These are phyloP conservation scores for Cataglyphis rosenhaueri DNA, from an alignment of 2,888 invertebrate species.

Conservation along the genomic window DNA sequence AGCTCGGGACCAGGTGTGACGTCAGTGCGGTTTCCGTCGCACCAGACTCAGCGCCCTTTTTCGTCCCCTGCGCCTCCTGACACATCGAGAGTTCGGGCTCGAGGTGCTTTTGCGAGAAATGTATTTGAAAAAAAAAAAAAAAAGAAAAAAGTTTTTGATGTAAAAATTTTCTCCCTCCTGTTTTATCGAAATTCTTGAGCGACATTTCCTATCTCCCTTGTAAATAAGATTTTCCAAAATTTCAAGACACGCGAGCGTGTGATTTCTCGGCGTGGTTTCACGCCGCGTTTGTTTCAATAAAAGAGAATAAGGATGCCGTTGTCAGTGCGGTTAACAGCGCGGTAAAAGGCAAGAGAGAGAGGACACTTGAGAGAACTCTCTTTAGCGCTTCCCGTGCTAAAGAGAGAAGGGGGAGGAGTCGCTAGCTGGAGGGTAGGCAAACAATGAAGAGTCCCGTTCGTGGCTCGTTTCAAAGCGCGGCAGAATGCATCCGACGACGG, in stretches of 20 bases:
- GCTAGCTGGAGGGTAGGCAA: constrained; percentile 47
- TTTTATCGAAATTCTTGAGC: not conserved
- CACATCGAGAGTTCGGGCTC: not conserved
- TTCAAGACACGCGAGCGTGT: not conserved
- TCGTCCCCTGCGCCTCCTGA: not conserved
- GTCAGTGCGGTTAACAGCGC: constrained; percentile 39
- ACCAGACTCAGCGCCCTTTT: constrained; percentile 5
- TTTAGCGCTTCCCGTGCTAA: constrained; percentile 43
- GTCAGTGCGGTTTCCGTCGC: constrained; percentile 68
- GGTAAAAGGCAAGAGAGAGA: constrained; percentile 31
- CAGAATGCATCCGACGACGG: constrained; percentile 64
- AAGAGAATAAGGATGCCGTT: constrained; percentile 32
- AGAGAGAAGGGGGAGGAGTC: constrained; percentile 5
- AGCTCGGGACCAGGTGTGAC: constrained; percentile 71
- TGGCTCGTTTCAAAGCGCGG: constrained; percentile 63
- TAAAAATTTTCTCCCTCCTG: not conserved
- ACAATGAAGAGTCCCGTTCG: constrained; percentile 63
- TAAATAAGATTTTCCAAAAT: constrained; percentile 17
- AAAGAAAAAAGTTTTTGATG: not conserved
- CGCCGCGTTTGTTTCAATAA: constrained; percentile 49
- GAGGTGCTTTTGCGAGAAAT: not conserved
- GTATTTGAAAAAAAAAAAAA: not conserved
- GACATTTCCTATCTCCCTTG: not conserved
- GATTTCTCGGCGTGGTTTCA: constrained; percentile 46
- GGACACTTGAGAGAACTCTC: constrained; percentile 47